Evolutionary conservation across 2,113 vertebrate genomes (phyloP), one percentile per base, ranked within the genome.

Genomic region (Emberiza fucata): DNA sequence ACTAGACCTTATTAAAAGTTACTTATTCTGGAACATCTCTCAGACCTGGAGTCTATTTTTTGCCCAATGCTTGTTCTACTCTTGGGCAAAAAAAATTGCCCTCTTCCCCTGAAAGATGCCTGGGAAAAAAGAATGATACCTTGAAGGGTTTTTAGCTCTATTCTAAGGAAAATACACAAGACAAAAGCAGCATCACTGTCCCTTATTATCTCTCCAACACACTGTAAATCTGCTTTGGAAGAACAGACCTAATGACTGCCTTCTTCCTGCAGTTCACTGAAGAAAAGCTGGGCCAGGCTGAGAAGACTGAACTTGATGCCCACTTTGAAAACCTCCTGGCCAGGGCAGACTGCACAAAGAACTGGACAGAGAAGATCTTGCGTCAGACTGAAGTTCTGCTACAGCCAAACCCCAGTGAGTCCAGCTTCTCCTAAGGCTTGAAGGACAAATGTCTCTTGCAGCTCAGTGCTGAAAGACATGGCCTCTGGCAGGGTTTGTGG

Each of bases 331-430:
- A 98, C 94, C 98, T 99, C 22, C 96, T 99, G 95, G 96, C 98
- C 91, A 98, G 99, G 24, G 99, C 99, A 4, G 99, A 99, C 97
- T 98, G 97, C 97, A 99, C 99, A 85, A 99, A 99, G 97, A 98
- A 98, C 96, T 99, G 99, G 99, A 99, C 99, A 0, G 99, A 99
- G 98, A 99, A 99, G 92, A 99, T 99, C 77, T 97, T 98, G 81
- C 97, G 98, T 69, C 99, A 99, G 98, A 99, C 99, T 0, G 99
- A 99, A 65, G 98, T 99, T 89, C 96, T 99, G 86, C 98, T 99
- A 57, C 99, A 99, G 97, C 99, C 99, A 92, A 99, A 99, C 95
- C 99, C 99, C 40, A 99, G 99, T 99, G 97, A 98, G 98, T 94
- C 54, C 66, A 29, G 33, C 10, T 15, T 9, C 48, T 35, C 24